A percentile compares a stretch with the other conserved stretches of the same genome.
These are phyloP conservation scores for Phenganax stokvisi DNA, from an alignment of 92 coral and sea anemone species.

Conservation along the genomic window DNA sequence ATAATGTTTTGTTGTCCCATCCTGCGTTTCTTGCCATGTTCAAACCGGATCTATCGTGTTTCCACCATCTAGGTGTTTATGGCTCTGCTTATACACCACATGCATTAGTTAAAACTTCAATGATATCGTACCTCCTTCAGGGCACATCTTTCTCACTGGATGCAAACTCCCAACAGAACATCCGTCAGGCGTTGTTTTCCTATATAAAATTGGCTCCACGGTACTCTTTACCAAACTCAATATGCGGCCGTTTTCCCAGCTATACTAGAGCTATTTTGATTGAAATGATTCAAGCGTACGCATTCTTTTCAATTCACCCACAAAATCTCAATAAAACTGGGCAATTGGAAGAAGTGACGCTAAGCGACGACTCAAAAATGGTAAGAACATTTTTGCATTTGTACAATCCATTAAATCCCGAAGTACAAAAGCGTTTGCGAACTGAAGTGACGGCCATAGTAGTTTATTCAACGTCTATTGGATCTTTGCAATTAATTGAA, in stretches of 20 bases:
- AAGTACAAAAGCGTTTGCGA: neutral
- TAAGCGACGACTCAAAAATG: slow-evolving; percentile 17
- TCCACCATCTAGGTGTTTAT: slow-evolving; percentile 65
- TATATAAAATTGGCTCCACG: slow-evolving; percentile 31
- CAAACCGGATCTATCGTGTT: slow-evolving; percentile 72
- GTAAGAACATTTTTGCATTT: slow-evolving; percentile 7
- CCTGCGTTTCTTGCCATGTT: slow-evolving; percentile 52
- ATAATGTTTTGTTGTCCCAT: slow-evolving; percentile 55
- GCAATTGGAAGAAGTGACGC: neutral
- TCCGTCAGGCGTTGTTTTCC: slow-evolving; percentile 43
- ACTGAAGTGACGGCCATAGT: too few species aligned
- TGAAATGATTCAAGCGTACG: slow-evolving; percentile 52
- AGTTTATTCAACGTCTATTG: slow-evolving; percentile 4
- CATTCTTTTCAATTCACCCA: slow-evolving; percentile 40
- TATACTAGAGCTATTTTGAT: slow-evolving; percentile 37
- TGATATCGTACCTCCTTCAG: slow-evolving; percentile 54
- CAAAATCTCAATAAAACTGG: slow-evolving; percentile 6
- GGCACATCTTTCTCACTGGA: slow-evolving; percentile 51
- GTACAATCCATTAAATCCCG: slow-evolving; percentile 1
- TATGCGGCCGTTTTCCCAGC: slow-evolving; percentile 61
- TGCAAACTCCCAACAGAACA: slow-evolving; percentile 35
- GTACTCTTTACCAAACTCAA: slow-evolving; percentile 58
- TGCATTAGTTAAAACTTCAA: slow-evolving; percentile 53
- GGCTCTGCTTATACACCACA: slow-evolving; percentile 57
- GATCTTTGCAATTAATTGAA: slow-evolving; percentile 19